Evolutionary conservation across 2,113 vertebrate genomes (phyloP).

Genomic region (Poicephalus gulielmi): DNA sequence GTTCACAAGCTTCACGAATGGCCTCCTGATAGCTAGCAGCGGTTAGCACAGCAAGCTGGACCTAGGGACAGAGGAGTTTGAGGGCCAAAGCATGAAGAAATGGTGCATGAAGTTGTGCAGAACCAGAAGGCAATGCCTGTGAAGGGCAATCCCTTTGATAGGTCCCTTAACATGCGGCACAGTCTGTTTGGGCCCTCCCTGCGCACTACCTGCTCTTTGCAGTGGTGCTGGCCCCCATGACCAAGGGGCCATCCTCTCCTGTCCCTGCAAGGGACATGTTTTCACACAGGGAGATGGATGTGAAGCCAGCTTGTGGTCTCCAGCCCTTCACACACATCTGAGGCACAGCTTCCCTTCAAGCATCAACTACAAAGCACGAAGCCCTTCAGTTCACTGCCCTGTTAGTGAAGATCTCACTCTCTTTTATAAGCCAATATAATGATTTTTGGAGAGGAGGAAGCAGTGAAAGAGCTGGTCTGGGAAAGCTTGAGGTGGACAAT

Average conservation of each 20-base stretch:
- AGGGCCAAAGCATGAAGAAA: neutral
- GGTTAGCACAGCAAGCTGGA: neutral
- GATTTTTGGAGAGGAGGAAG: neutral
- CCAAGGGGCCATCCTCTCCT: neutral
- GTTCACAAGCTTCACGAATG: neutral
- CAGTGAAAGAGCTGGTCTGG: neutral
- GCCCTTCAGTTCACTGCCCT: neutral
- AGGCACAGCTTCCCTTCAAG: neutral
- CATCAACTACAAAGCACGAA: neutral
- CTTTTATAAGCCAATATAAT: neutral
- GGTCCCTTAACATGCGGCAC: neutral
- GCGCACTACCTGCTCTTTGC: neutral
- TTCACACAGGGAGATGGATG: fast-evolving
- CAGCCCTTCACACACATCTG: neutral
- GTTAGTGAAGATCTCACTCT: neutral
- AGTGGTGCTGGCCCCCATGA: neutral
- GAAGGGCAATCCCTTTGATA: neutral
- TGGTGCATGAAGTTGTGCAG: neutral
- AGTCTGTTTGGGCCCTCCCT: no score
- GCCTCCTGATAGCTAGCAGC: neutral
- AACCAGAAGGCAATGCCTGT: neutral
- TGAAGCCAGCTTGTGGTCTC: neutral
- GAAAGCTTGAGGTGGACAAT: neutral
- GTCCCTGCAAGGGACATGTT: neutral
- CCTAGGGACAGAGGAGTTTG: fast-evolving